These are phyloP conservation scores for Pitangus sulphuratus DNA, from an alignment of 2,797 vertebrate genomes.

Conservation along the genomic window DNA sequence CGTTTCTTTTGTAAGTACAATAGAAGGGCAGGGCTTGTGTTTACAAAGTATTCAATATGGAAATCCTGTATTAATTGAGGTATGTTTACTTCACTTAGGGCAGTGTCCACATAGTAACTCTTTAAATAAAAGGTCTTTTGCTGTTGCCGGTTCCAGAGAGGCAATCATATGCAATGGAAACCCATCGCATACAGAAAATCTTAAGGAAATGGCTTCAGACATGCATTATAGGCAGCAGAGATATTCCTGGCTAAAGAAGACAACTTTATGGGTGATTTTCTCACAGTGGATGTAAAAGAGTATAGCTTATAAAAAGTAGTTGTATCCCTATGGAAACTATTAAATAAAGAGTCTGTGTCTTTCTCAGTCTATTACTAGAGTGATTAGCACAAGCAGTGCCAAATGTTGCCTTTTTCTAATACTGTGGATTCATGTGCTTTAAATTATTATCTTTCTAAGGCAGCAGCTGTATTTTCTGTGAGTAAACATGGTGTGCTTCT, in stretches of 20 bases:
- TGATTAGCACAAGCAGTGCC: neutral
- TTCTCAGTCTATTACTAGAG: neutral
- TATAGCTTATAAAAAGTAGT: constrained; percentile 26
- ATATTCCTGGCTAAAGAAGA: neutral
- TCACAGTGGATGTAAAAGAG: neutral
- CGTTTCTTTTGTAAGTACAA: constrained; percentile 62
- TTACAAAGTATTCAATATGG: constrained; percentile 60
- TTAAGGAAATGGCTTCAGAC: constrained; percentile 18
- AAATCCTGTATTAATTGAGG: constrained; percentile 69
- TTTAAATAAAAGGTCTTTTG: constrained; percentile 30
- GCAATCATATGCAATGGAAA: neutral
- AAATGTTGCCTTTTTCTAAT: neutral
- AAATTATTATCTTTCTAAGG: neutral
- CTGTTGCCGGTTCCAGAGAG: neutral
- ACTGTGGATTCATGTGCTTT: neutral
- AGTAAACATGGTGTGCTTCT: neutral
- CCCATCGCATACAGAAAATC: neutral
- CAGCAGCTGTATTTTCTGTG: neutral
- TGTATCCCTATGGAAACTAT: constrained; percentile 23
- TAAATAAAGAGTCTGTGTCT: neutral
- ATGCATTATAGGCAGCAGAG: constrained; percentile 5
- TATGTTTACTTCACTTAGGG: constrained; percentile 22
- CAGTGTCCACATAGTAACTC: constrained; percentile 18
- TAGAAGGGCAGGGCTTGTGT: constrained; percentile 68
- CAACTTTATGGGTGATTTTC: neutral